Evolutionary conservation across 2,888 invertebrate genomes (phyloP).

Genomic region (Dolichopus griseipennis): DNA sequence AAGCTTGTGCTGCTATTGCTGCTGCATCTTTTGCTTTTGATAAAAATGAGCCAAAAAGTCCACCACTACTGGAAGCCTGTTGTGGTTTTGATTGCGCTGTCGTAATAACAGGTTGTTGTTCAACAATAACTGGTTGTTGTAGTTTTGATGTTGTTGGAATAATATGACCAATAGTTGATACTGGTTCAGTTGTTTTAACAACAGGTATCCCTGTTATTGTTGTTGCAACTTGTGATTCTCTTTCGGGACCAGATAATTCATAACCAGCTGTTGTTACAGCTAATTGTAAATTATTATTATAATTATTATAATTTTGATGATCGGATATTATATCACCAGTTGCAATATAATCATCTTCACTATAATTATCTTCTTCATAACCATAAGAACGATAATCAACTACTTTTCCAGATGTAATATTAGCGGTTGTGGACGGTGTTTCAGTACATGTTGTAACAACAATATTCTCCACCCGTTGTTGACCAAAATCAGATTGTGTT

Average conservation of each 20-base stretch:
- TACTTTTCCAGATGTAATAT: constrained; percentile 20
- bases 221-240: not conserved
- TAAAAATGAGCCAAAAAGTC: constrained; percentile 38
- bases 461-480: not conserved
- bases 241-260: too few species aligned
- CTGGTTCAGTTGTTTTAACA: not conserved
- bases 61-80: constrained; percentile 22
- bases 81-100: constrained; percentile 19
- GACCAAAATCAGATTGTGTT: not conserved
- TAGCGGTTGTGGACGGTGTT: constrained; percentile 13
- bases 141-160: not conserved
- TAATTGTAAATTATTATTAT: constrained; percentile 23
- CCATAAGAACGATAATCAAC: constrained; percentile 27
- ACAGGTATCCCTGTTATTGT: constrained; percentile 1
- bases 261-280: not conserved
- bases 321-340: constrained; percentile 26
- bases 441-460: not conserved
- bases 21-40: constrained; percentile 35
- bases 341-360: constrained; percentile 30
- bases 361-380: constrained; percentile 30
- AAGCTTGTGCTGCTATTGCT: constrained; percentile 37
- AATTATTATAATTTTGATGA: constrained; percentile 26
- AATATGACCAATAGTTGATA: not conserved
- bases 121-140: not conserved
- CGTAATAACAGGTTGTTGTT: constrained; percentile 15